These are phyloP conservation scores for Eudorcas thomsonii DNA, from an alignment of 2,113 vertebrate genomes.

Conservation along the genomic window DNA sequence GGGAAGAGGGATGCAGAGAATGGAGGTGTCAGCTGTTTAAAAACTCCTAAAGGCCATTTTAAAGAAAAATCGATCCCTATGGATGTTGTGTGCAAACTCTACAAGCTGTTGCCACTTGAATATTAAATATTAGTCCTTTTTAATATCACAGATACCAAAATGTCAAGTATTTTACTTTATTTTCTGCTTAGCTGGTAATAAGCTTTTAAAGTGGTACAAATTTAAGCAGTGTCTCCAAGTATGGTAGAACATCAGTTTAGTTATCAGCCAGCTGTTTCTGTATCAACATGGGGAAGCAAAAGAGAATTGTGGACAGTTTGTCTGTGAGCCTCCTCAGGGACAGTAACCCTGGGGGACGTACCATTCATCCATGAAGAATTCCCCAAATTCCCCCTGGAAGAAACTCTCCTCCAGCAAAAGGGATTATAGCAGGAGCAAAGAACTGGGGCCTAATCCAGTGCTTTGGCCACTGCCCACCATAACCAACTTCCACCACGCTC, in stretches of 20 bases:
- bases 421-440: neutral
- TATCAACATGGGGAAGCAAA: neutral
- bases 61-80: constrained; percentile 78
- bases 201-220: constrained; percentile 56
- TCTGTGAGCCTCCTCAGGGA: neutral
- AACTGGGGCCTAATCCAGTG: neutral
- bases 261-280: neutral
- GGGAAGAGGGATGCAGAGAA: constrained; percentile 38
- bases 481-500: neutral
- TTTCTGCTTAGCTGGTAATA: constrained; percentile 47
- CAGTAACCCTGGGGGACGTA: neutral
- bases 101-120: constrained; percentile 82
- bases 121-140: constrained; percentile 80
- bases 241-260: neutral
- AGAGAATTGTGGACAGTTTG: neutral
- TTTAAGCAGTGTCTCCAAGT: constrained; percentile 49
- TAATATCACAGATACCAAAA: constrained; percentile 72
- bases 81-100: constrained; percentile 76
- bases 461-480: neutral
- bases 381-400: neutral
- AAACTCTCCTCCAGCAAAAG: neutral
- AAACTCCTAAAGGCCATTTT: constrained; percentile 76
- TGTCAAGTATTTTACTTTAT: constrained; percentile 62
- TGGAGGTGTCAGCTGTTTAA: constrained; percentile 72
- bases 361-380: neutral